Percentiles rank a stretch among this genome's conserved stretches.
Evolutionary conservation across 2,888 invertebrate genomes (phyloP).

Genomic region (Melanargia galathea): DNA sequence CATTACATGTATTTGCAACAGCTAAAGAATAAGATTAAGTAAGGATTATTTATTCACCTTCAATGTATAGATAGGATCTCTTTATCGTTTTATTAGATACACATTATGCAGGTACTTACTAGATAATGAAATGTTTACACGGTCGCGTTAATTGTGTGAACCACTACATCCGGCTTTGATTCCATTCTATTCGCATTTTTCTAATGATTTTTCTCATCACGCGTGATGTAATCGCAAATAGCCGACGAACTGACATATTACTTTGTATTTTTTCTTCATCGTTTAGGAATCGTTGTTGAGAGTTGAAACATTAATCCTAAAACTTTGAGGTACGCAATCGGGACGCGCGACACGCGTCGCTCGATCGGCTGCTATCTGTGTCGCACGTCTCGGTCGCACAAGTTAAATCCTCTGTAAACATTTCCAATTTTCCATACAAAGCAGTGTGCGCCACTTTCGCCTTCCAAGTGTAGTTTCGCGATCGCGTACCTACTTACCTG

Average conservation of each 20-base stretch:
- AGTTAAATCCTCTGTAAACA: too few relatives aligned
- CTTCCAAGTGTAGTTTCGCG: too few relatives aligned
- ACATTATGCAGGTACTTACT: background rate
- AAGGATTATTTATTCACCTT: background rate
- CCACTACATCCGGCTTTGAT: slow-evolving; percentile 69
- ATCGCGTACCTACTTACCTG: too few relatives aligned
- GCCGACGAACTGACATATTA: slow-evolving; percentile 33
- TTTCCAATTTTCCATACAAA: too few relatives aligned
- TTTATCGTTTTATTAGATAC: background rate
- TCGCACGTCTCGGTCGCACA: too few relatives aligned
- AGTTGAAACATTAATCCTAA: background rate
- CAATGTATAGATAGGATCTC: background rate
- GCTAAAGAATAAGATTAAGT: background rate
- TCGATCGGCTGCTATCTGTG: too few relatives aligned
- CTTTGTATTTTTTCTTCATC: background rate
- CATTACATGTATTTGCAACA: too few relatives aligned
- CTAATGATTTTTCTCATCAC: slow-evolving; percentile 61
- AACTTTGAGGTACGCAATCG: background rate
- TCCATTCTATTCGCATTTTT: slow-evolving; percentile 63
- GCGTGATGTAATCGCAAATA: slow-evolving; percentile 74
- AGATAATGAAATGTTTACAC: slow-evolving; percentile 31
- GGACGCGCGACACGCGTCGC: background rate
- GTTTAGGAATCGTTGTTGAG: background rate
- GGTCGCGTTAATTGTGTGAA: slow-evolving; percentile 66
- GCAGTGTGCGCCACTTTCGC: too few relatives aligned